These are phyloP conservation scores for Eugnorisma glareosa DNA, from an alignment of 2,888 invertebrate species.

Conservation along the genomic window DNA sequence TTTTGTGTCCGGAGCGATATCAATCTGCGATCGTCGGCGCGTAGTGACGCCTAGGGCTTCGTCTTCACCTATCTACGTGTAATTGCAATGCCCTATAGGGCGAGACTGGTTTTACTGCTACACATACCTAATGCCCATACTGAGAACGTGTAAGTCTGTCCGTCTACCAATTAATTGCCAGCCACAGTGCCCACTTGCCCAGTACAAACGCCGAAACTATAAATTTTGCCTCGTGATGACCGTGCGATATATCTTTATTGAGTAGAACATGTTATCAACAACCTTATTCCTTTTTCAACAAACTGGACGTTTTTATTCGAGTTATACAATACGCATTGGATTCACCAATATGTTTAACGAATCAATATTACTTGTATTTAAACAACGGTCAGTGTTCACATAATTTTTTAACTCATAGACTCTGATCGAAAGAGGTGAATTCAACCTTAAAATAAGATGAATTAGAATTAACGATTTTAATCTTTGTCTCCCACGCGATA, in stretches of 20 bases:
- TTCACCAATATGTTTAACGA: slow-evolving; percentile 50
- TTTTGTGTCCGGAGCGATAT: slow-evolving; percentile 86
- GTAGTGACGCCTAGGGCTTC: slow-evolving; percentile 81
- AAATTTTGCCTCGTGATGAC: slow-evolving; percentile 74
- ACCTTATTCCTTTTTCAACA: slow-evolving; percentile 63
- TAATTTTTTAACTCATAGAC: slow-evolving; percentile 37
- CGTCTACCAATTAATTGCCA: slow-evolving; percentile 84
- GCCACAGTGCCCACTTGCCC: slow-evolving; percentile 72
- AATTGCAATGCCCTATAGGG: slow-evolving; percentile 85
- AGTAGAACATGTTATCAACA: slow-evolving; percentile 68
- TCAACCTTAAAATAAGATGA: slow-evolving; percentile 35
- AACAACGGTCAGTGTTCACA: slow-evolving; percentile 20
- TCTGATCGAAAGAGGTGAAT: slow-evolving; percentile 20
- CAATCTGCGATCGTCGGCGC: slow-evolving; percentile 84
- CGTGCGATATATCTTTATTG: slow-evolving; percentile 73
- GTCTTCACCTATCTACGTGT: slow-evolving; percentile 82
- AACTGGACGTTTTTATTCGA: slow-evolving; percentile 61
- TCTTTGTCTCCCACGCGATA: slow-evolving; percentile 46
- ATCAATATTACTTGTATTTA: slow-evolving; percentile 46
- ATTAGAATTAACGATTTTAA: slow-evolving; percentile 53
- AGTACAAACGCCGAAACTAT: slow-evolving; percentile 78
- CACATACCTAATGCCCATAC: slow-evolving; percentile 83
- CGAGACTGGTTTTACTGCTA: slow-evolving; percentile 80
- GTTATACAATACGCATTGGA: slow-evolving; percentile 55
- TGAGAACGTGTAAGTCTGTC: slow-evolving; percentile 78